These are phyloP conservation scores for Heliconius melpomene DNA, from an alignment of 1,140 invertebrate genomes.

Conservation along the genomic window DNA sequence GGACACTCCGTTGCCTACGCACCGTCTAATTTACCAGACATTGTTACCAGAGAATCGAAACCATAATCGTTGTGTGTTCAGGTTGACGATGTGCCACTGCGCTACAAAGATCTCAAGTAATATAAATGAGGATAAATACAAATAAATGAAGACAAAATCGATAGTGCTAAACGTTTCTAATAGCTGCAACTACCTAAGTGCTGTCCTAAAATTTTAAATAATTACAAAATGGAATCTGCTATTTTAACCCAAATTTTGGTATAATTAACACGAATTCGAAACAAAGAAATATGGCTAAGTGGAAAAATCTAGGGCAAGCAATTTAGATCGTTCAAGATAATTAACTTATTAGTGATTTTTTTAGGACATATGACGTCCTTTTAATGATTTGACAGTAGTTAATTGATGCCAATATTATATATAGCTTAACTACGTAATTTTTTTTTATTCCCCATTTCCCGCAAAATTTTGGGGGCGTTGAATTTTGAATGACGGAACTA, in stretches of 20 bases:
- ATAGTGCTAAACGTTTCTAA: neutral
- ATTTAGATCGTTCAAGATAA: constrained; percentile 51
- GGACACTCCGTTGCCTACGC: too few species aligned
- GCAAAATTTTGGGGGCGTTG: too few species aligned
- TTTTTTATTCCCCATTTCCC: too few species aligned
- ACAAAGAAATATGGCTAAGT: constrained; percentile 54
- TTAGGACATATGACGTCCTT: constrained; percentile 17
- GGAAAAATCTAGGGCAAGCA: constrained; percentile 54
- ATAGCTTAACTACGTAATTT: neutral
- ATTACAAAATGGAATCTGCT: constrained; percentile 26
- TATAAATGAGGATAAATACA: neutral
- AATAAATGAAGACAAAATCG: neutral
- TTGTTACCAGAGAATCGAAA: too few species aligned
- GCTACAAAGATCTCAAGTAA: neutral
- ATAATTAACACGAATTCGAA: constrained; percentile 58
- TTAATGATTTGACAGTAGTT: neutral
- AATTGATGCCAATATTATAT: neutral
- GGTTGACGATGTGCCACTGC: too few species aligned
- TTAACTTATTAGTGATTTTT: constrained; percentile 39
- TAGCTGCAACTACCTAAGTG: neutral
- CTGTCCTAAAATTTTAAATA: constrained; percentile 4
- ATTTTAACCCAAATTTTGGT: constrained; percentile 54
- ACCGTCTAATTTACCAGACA: too few species aligned
- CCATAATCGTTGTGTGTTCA: too few species aligned
- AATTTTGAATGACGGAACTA: too few species aligned